phyloP scores from a whole-genome alignment of 2,797 vertebrate species.

The Centroberyx gerrardi region DNA sequence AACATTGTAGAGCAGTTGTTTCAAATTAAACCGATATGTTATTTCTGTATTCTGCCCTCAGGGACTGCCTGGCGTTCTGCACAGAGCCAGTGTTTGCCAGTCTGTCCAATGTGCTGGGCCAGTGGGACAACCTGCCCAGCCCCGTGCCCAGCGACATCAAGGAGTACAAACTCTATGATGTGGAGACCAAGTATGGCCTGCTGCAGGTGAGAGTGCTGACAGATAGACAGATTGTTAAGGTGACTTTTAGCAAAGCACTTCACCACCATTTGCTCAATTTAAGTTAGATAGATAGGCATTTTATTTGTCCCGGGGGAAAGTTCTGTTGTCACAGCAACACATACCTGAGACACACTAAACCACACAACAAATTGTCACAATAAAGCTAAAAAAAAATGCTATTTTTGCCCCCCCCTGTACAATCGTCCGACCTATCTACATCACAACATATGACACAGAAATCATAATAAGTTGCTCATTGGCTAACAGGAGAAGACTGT shows the following conservation, averaged over 20 bases:
- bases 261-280: neutral
- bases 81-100: conserved; percentile 98
- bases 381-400: no score
- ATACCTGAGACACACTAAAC: neutral
- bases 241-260: neutral
- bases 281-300: neutral
- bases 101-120: conserved; percentile 96
- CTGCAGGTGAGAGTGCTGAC: conserved; percentile 89
- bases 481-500: no score
- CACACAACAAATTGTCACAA: neutral
- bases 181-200: conserved; percentile 98
- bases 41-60: conserved; percentile 66
- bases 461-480: no score
- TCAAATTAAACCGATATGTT: conserved; percentile 8
- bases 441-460: no score
- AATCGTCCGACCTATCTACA: no score
- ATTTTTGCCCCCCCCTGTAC: no score
- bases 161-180: conserved; percentile 97
- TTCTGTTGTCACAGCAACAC: neutral
- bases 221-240: no score
- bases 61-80: conserved; percentile 98
- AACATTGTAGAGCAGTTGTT: neutral
- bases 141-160: conserved; percentile 94
- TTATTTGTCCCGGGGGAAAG: no score
- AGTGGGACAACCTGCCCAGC: conserved; percentile 95